These are phyloP conservation scores for Eilema sororculum DNA, from an alignment of 2,888 invertebrate genomes.

Conservation along the genomic window DNA sequence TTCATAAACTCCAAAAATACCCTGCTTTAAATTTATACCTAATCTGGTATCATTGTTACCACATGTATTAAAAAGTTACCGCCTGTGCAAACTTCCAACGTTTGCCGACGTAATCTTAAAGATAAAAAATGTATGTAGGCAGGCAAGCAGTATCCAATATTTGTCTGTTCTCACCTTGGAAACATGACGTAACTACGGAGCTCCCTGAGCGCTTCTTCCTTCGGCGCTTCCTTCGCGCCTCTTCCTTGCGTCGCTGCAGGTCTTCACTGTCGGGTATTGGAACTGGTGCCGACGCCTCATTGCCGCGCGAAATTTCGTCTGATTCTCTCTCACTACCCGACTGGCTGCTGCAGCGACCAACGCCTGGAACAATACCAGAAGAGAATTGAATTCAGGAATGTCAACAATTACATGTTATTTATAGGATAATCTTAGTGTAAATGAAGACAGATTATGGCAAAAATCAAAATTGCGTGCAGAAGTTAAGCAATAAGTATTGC, in stretches of 20 bases:
- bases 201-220: constrained; percentile 97
- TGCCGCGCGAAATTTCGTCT: constrained; percentile 76
- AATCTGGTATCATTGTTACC: constrained; percentile 3
- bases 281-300: constrained; percentile 86
- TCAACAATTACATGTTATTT: background rate
- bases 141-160: constrained; percentile 14
- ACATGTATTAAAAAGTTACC: background rate
- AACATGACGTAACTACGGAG: constrained; percentile 95
- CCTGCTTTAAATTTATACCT: background rate
- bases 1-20: background rate
- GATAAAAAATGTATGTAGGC: constrained; percentile 30
- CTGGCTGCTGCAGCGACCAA: constrained; percentile 85
- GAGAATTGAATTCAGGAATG: constrained; percentile 18
- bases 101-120: constrained; percentile 22
- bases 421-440: constrained; percentile 15
- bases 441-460: background rate
- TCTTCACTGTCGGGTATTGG: constrained; percentile 88
- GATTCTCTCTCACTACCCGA: constrained; percentile 86
- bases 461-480: background rate
- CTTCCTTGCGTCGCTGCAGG: constrained; percentile 93
- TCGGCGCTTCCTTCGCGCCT: constrained; percentile 94
- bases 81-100: constrained; percentile 14
- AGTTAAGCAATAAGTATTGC: background rate
- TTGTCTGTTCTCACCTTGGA: constrained; percentile 89
- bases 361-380: constrained; percentile 69